A percentile compares a stretch with the other conserved stretches of the same genome.
Conservation (phyloP, 2,888 invertebrate species). For the Seira sanloemensis region DNA sequence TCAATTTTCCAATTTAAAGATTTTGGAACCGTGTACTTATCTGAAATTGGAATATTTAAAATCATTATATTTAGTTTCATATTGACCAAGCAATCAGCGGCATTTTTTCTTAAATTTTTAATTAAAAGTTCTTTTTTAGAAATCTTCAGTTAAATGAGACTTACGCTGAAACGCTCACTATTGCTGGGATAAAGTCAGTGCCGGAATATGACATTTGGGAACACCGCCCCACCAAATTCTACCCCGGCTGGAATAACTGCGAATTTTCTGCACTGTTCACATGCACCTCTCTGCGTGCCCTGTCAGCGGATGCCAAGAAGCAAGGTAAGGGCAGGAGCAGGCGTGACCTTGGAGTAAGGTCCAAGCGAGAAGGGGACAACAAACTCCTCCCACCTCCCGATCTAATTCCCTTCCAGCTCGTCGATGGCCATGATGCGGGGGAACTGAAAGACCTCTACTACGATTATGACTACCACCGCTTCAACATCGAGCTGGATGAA, state of each 20-base stretch:
- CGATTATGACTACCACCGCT: constrained; percentile 21
- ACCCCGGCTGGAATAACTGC: constrained; percentile 24
- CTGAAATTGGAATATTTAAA: no score
- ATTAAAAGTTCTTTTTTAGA: no score
- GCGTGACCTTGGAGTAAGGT: background rate
- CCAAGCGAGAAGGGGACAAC: background rate
- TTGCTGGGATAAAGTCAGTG: background rate
- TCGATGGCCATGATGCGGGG: background rate
- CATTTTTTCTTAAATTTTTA: no score
- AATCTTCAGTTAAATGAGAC: background rate
- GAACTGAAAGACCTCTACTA: constrained; percentile 26
- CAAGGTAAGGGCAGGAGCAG: background rate
- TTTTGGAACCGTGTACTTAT: no score
- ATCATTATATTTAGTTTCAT: no score
- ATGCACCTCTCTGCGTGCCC: background rate
- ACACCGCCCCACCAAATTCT: background rate
- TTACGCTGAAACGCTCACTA: background rate
- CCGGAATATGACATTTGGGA: constrained; percentile 40
- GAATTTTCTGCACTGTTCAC: constrained; percentile 24
- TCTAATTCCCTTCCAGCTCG: background rate
- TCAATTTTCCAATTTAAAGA: no score
- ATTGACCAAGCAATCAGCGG: no score
- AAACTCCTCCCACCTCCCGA: background rate
- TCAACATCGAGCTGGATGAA: background rate
- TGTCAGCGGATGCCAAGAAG: background rate